phyloP scores from a whole-genome alignment of 2,888 invertebrate genomes.

The Eilema depressum region DNA sequence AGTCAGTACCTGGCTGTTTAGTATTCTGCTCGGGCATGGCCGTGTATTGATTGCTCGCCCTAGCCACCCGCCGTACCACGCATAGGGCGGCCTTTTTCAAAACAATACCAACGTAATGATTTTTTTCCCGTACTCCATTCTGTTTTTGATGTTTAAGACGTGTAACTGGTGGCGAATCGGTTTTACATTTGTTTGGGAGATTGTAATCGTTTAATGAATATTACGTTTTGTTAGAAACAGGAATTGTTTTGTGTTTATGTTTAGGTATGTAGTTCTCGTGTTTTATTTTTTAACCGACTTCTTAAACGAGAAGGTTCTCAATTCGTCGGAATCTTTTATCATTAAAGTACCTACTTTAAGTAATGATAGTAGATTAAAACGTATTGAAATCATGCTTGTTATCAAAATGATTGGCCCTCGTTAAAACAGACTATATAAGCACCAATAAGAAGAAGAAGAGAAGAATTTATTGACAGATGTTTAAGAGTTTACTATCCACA shows the following conservation, averaged over 20 bases:
- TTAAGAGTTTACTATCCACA: too few relatives aligned
- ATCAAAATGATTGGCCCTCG: too few relatives aligned
- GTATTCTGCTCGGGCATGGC: constrained; percentile 88
- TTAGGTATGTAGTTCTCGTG: not conserved
- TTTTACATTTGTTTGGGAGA: constrained; percentile 35
- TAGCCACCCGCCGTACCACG: constrained; percentile 61
- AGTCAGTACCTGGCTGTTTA: constrained; percentile 76
- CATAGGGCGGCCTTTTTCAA: constrained; percentile 79
- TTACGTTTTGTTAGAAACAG: not conserved
- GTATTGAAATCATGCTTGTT: too few relatives aligned
- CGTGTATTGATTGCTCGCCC: constrained; percentile 89
- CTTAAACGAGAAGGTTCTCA: too few relatives aligned
- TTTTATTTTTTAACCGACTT: too few relatives aligned
- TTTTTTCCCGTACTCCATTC: constrained; percentile 53
- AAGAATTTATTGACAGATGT: too few relatives aligned
- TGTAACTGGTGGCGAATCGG: constrained; percentile 37
- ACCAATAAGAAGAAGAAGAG: too few relatives aligned
- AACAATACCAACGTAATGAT: constrained; percentile 73
- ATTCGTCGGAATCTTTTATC: too few relatives aligned
- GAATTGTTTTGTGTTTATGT: not conserved
- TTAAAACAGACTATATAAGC: too few relatives aligned
- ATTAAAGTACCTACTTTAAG: too few relatives aligned
- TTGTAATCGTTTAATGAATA: constrained; percentile 16
- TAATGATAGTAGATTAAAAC: too few relatives aligned
- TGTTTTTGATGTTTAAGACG: constrained; percentile 55